Evolutionary conservation across 2,113 vertebrate species (phyloP).

Genomic region (Indicator indicator): DNA sequence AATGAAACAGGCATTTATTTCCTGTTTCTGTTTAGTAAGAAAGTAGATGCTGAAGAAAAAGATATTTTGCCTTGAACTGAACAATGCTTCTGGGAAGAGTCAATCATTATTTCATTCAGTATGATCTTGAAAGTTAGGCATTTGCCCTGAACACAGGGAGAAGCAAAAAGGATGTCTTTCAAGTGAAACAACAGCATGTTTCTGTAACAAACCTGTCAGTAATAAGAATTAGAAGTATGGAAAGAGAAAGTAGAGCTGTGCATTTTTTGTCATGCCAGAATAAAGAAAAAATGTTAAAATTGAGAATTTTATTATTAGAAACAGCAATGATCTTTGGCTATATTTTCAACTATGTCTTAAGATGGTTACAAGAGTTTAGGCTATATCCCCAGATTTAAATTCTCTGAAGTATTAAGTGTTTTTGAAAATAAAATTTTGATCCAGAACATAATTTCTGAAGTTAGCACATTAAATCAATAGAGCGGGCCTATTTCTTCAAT

Average conservation of each 20-base stretch:
- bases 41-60: conserved; percentile 9
- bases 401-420: neutral
- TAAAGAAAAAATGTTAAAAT: neutral
- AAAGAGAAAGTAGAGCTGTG: neutral
- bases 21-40: neutral
- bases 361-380: neutral
- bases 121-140: neutral
- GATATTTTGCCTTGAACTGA: neutral
- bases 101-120: conserved; percentile 1
- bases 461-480: neutral
- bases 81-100: neutral
- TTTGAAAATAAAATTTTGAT: neutral
- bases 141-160: neutral
- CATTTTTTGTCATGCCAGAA: neutral
- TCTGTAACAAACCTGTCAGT: neutral
- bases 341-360: neutral
- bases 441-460: neutral
- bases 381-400: neutral
- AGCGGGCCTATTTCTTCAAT: neutral
- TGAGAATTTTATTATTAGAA: neutral
- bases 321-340: neutral
- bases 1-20: neutral
- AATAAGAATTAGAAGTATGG: neutral
- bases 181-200: neutral
- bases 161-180: neutral